Percentiles rank a stretch among this genome's conserved stretches.
These are phyloP conservation scores for Alligator sinensis DNA, from an alignment of 2,113 vertebrate genomes.

Conservation along the genomic window DNA sequence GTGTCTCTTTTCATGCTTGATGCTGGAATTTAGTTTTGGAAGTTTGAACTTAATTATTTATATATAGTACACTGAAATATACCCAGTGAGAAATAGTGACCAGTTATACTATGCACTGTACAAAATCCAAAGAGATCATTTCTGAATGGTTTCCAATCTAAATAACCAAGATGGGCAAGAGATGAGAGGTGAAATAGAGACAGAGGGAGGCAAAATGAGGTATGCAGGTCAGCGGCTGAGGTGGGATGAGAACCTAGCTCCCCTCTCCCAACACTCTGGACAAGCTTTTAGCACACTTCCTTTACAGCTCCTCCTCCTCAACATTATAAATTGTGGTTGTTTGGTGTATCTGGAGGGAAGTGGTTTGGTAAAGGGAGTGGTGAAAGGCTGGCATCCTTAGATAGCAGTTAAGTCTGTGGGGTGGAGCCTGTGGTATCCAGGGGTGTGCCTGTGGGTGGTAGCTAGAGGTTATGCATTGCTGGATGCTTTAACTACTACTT, in stretches of 20 bases:
- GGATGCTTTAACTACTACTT: neutral
- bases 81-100: too few relatives aligned
- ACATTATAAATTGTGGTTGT: neutral
- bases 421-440: neutral
- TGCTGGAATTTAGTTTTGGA: conserved; percentile 9
- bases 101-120: neutral
- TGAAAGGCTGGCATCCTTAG: neutral
- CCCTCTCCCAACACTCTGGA: accelerated
- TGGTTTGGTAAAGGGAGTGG: neutral
- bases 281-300: neutral
- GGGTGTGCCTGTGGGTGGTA: neutral
- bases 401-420: neutral
- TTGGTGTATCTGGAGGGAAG: neutral
- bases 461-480: accelerated
- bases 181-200: neutral
- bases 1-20: neutral
- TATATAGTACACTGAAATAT: neutral
- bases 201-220: neutral
- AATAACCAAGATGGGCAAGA: neutral
- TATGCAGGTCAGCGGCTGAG: neutral
- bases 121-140: neutral
- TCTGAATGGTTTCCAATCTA: accelerated
- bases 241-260: neutral
- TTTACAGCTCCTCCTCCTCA: neutral
- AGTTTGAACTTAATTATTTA: neutral